These are phyloP conservation scores for Diachasma alloeum DNA, from an alignment of 1,140 invertebrate genomes.

Conservation along the genomic window DNA sequence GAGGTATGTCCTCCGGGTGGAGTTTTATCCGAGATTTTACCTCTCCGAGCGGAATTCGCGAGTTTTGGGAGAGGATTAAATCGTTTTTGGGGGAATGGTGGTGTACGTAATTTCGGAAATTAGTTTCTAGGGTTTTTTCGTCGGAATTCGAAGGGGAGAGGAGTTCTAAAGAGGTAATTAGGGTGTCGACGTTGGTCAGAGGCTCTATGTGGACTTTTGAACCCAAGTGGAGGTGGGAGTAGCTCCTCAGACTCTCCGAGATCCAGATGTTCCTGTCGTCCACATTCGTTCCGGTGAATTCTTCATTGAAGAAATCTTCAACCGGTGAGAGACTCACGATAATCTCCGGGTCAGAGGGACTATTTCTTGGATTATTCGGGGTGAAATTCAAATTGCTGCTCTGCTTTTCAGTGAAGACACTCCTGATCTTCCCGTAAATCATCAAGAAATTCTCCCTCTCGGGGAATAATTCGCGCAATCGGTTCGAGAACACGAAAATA, in stretches of 20 bases:
- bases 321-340: neutral
- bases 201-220: conserved; percentile 55
- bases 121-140: neutral
- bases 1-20: conserved; percentile 67
- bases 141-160: conserved; percentile 60
- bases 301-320: conserved; percentile 22
- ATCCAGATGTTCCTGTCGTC: conserved; percentile 41
- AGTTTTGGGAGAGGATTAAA: conserved; percentile 70
- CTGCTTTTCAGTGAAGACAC: neutral
- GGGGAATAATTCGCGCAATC: conserved; percentile 2
- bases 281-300: neutral
- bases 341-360: neutral
- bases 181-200: conserved; percentile 23
- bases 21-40: conserved; percentile 65
- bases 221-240: conserved; percentile 52
- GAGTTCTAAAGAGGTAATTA: conserved; percentile 63
- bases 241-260: conserved; percentile 42
- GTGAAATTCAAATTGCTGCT: neutral
- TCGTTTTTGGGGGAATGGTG: conserved; percentile 63
- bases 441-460: neutral
- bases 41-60: conserved; percentile 66
- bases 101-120: conserved; percentile 70
- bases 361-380: neutral
- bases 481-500: neutral
- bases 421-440: neutral